Base-by-base conservation (phyloP, 2,888 invertebrate genomes). In the Neoitamus cyanurus region DNA sequence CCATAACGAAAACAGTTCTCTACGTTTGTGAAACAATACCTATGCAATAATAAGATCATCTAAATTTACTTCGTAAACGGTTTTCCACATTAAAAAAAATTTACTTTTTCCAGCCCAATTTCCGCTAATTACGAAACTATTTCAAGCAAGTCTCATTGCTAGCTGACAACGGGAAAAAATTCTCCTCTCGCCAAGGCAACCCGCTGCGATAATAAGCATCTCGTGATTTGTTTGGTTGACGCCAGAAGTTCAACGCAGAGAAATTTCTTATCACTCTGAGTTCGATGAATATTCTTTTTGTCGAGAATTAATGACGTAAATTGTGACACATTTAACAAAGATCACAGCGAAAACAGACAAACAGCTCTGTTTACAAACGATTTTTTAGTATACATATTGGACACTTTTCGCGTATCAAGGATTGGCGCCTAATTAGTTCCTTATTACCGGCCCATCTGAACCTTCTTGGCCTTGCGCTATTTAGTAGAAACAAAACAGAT, bases 221-320 rank as follows among this genome's bases (percentile, higher is more conserved):
- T 70, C 70, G 31, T 70, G 34, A 70, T 70, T 58, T 58, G 4
- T 70, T 70, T 25, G 30, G n/a, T n/a, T 70, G 70, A 70, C 30
- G 30, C n/a, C 70, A 34, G 13, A 30, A 20, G 25, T n/a, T 70
- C 28, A 11, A 25, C 20, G 58, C 31, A 70, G n/a, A 31, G 34
- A 70, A 31, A 31, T 70, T 30, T 30, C n/a, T 70, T 70, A 70
- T 70, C 70, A 11, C n/a, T 75, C 15, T 75, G 25, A 11, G 31
- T 70, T 70, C 15, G 70, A 6, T 28, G 30, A 9, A 72, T 70
- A 6, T 31, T n/a, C n/a, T 3, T 34, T 72, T 37, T 15, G 20
- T 2, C 20, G 42, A 37, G 13, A 6, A 75, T 75, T 7, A 20
- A 75, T 75, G 75, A 75, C 37, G 75, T 75, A 75, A 75, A 75